Percentiles rank a stretch among this genome's conserved stretches.
Evolutionary conservation across 2,797 vertebrate genomes (phyloP).

Genomic region (Sebastes itinus): DNA sequence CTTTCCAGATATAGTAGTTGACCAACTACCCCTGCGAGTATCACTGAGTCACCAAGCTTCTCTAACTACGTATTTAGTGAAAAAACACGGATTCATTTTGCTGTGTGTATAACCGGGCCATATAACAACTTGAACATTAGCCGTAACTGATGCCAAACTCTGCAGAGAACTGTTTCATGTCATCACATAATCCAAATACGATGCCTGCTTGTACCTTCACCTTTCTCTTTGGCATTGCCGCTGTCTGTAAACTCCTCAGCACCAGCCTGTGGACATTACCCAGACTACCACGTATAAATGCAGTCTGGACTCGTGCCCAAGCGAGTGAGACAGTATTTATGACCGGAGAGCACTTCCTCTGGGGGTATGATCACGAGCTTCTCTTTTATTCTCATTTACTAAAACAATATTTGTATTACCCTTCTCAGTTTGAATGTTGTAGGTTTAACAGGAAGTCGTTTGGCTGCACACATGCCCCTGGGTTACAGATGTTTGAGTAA

Average conservation of each 20-base stretch:
- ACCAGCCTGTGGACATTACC: slow-evolving; percentile 37
- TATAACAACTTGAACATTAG: neutral
- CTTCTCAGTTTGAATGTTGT: neutral
- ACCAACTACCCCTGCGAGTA: neutral
- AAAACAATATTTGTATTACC: slow-evolving; percentile 37
- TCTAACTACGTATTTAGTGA: neutral
- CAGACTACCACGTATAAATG: slow-evolving; percentile 26
- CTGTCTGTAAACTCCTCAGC: slow-evolving; percentile 4
- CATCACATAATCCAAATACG: slow-evolving; percentile 2
- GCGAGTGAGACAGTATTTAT: slow-evolving; percentile 29
- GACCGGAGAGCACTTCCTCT: slow-evolving; percentile 26
- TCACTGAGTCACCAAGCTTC: neutral
- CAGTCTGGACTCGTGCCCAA: slow-evolving; percentile 8
- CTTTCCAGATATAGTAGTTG: neutral
- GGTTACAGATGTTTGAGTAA: slow-evolving; percentile 17
- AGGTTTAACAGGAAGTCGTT: slow-evolving; percentile 6
- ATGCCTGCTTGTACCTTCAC: neutral
- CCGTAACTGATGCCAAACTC: neutral
- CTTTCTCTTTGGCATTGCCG: neutral
- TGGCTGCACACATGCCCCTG: neutral
- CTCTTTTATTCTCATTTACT: slow-evolving; percentile 21
- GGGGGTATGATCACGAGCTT: slow-evolving; percentile 1
- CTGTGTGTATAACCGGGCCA: neutral
- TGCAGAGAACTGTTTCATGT: slow-evolving; percentile 1
- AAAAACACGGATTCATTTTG: neutral